Evolutionary conservation across 2,797 vertebrate genomes (phyloP).

Genomic region (Hemitrygon akajei): DNA sequence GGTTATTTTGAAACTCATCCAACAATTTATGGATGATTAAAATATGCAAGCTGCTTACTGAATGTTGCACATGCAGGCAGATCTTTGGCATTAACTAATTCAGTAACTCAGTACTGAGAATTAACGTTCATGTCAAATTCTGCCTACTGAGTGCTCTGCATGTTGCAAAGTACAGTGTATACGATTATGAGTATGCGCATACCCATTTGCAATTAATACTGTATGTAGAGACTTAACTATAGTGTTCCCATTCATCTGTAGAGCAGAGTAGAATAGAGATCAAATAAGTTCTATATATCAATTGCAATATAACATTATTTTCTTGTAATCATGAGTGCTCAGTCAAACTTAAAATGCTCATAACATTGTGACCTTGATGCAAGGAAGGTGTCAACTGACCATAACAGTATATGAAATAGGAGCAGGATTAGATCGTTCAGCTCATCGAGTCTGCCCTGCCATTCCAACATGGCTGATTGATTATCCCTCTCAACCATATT

Average conservation of each 20-base stretch:
- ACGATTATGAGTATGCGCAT: not conserved
- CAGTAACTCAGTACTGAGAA: not conserved
- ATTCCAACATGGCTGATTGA: too few species aligned
- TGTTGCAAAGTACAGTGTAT: not conserved
- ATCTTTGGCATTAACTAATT: not conserved
- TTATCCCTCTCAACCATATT: too few species aligned
- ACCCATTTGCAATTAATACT: not conserved
- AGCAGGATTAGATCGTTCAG: too few species aligned
- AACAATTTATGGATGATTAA: not conserved
- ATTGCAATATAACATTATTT: not conserved
- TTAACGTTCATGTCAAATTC: not conserved
- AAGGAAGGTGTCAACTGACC: too few species aligned
- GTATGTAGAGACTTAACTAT: not conserved
- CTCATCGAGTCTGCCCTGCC: too few species aligned
- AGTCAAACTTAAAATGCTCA: not conserved
- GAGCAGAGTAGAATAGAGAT: not conserved
- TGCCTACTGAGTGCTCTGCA: not conserved
- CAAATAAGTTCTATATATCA: not conserved
- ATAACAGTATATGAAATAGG: too few species aligned
- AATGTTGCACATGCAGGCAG: not conserved
- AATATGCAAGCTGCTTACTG: not conserved
- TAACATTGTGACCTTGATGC: not conserved
- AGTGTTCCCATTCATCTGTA: not conserved
- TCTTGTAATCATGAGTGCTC: not conserved
- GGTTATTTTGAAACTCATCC: not conserved